A percentile compares a stretch with the other conserved stretches of the same genome.
Evolutionary conservation across 2,888 invertebrate species (phyloP).

Genomic region (Tortrix viridana): DNA sequence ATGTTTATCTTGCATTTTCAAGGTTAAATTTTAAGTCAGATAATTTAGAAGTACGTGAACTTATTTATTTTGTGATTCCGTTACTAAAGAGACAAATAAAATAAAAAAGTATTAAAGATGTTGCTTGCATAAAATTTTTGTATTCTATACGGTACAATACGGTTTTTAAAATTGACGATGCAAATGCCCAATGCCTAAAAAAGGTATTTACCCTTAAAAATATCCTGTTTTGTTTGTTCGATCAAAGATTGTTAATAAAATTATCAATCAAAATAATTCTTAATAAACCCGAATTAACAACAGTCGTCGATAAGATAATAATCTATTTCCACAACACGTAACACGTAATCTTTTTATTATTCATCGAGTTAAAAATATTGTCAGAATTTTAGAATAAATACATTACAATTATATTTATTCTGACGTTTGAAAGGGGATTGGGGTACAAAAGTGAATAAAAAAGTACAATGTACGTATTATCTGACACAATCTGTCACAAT

Average conservation of each 20-base stretch:
- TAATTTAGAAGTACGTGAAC: too few species aligned
- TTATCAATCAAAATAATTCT: background rate
- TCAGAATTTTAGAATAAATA: conserved; percentile 27
- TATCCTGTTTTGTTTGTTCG: too few species aligned
- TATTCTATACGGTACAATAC: too few species aligned
- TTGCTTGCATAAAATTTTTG: too few species aligned
- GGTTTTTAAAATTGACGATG: too few species aligned
- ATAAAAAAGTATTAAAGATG: too few species aligned
- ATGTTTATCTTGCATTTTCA: too few species aligned
- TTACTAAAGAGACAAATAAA: too few species aligned
- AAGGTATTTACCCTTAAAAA: too few species aligned
- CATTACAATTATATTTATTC: conserved; percentile 23
- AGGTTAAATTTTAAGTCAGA: too few species aligned
- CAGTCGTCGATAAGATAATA: background rate
- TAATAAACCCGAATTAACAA: background rate
- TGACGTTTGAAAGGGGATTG: conserved; percentile 19
- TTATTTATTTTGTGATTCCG: too few species aligned
- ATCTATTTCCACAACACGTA: background rate
- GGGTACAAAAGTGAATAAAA: conserved; percentile 46
- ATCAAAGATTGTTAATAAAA: background rate
- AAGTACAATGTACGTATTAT: conserved; percentile 32
- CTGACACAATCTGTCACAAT: conserved; percentile 41
- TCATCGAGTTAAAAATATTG: conserved; percentile 3
- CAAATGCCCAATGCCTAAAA: too few species aligned
- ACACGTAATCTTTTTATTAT: conserved; percentile 12